Base-by-base conservation (phyloP, 2,888 invertebrate species). In the Dasysyrphus tricinctus region DNA sequence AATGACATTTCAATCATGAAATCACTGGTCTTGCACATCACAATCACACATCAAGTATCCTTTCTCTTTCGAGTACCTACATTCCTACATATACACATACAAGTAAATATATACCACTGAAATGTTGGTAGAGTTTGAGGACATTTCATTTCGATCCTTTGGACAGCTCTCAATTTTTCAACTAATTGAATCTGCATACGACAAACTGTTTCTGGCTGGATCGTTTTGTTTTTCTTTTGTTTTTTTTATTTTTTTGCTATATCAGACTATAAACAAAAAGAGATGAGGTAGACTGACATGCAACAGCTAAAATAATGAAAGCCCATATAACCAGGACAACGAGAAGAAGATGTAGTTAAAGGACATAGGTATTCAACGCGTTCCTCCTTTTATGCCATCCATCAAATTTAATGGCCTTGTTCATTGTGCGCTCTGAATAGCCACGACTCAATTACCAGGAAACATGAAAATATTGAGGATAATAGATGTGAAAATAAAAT, bases 371-470 rank as follows among this genome's bases (percentile, higher is more conserved):
- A 80, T 80, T 73, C 67, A 34, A 57, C n/a, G 73, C 39, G 61
- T 42, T 85, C 74, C 59, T 81, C 77, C 73, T 74, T 77, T 81
- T 57, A 56, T 70, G 74, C 85, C 77, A 85, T 85, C 77, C 85
- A 77, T 85, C 85, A 85, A 78, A 85, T 81, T 80, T 85, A 85
- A 85, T 85, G 77, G 76, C 61, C 81, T 74, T 85, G 81, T 77
- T 81, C 85, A 85, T 85, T 81, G 85, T 85, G 61, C 77, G 56
- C 73, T 51, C 54, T 80, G 77, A 85, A 81, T 85, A 74, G 85
- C 74, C 77, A 77, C 63, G 85, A 81, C 85, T 85, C 85, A 85
- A 85, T 85, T 85, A 85, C 85, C 85, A 85, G 77, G 85, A 80
- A 85, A 77, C 81, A 84, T 80, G 84, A 51, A 80, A 84, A 84